Conservation (phyloP, 2,113 vertebrate genomes). For the Tylochromis polylepis region DNA sequence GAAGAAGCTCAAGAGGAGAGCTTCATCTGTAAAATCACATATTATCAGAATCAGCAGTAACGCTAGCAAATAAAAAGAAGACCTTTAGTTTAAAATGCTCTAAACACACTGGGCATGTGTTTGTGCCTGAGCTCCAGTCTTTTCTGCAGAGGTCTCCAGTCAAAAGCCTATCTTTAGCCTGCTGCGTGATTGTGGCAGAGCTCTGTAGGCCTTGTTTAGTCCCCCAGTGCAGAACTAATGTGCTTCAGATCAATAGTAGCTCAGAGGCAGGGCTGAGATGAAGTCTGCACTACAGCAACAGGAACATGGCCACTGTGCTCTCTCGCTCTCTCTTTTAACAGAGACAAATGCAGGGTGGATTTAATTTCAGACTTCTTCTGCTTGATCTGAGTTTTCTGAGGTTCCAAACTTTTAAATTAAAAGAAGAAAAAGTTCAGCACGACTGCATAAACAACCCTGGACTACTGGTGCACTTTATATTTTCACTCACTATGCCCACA, state of each 20-base stretch:
- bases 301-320: conserved; percentile 3
- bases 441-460: background rate
- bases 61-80: background rate
- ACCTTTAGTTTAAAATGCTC: background rate
- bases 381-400: background rate
- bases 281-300: conserved; percentile 31
- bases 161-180: conserved; percentile 56
- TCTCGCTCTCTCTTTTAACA: background rate
- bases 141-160: conserved; percentile 41
- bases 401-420: background rate
- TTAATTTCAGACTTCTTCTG: background rate
- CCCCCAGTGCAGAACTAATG: conserved; percentile 63
- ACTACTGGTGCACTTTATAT: background rate
- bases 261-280: conserved; percentile 45
- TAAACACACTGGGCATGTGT: background rate
- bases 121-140: background rate
- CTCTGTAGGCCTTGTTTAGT: conserved; percentile 50
- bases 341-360: background rate
- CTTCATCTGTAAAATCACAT: background rate
- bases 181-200: conserved; percentile 52
- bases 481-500: background rate
- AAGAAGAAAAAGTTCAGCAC: background rate
- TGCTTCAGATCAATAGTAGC: conserved; percentile 62
- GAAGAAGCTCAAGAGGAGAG: background rate
- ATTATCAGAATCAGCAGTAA: background rate